Percentiles rank a stretch among this genome's conserved stretches.
Conservation (phyloP, 2,797 vertebrate species). For the Notamacropus eugenii region DNA sequence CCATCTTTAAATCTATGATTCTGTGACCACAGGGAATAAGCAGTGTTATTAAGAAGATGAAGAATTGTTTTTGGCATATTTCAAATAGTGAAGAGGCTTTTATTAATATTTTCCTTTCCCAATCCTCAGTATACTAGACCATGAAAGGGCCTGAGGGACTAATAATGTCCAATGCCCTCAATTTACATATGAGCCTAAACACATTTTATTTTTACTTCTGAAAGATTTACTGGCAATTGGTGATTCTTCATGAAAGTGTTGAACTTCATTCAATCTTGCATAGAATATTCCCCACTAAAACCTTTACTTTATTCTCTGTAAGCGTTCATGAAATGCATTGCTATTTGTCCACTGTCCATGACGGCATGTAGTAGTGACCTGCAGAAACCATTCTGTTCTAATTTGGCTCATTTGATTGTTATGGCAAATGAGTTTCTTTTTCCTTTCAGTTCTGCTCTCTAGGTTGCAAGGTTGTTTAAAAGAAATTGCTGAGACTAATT, state of each 20-base stretch:
- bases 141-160: not conserved
- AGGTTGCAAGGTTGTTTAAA: conserved; percentile 62
- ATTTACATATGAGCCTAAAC: not conserved
- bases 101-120: not conserved
- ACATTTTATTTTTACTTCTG: not conserved
- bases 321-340: rapidly evolving
- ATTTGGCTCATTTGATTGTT: conserved; percentile 47
- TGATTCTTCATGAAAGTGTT: not conserved
- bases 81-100: not conserved
- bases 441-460: conserved; percentile 56
- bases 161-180: not conserved
- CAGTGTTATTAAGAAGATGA: not conserved
- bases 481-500: conserved; percentile 66
- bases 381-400: conserved; percentile 43
- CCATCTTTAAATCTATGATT: not conserved
- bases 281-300: not conserved
- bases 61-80: not conserved
- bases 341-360: too few relatives aligned
- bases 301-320: not conserved
- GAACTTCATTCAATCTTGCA: not conserved
- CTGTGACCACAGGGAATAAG: not conserved
- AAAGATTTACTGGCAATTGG: not conserved
- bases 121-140: not conserved
- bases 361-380: not conserved
- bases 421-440: conserved; percentile 40